These are phyloP conservation scores for Fregata magnificens DNA, from an alignment of 2,113 vertebrate species.

Conservation along the genomic window DNA sequence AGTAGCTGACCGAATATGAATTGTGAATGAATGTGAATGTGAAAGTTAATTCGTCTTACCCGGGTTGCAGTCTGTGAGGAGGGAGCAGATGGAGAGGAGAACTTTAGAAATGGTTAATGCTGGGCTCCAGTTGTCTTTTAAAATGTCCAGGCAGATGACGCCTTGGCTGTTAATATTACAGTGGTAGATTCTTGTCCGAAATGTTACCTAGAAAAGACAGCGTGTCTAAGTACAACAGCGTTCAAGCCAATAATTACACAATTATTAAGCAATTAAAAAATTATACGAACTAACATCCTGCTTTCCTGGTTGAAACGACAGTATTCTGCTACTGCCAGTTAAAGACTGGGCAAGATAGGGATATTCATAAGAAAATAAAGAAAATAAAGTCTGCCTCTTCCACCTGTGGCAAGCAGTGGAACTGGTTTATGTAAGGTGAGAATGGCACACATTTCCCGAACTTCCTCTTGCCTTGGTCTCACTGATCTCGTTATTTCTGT, in stretches of 20 bases:
- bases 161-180: slow-evolving; percentile 98
- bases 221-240: background rate
- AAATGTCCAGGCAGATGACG: slow-evolving; percentile 96
- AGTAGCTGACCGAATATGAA: background rate
- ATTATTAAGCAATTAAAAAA: background rate
- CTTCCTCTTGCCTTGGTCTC: background rate
- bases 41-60: slow-evolving; percentile 74
- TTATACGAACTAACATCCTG: background rate
- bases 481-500: background rate
- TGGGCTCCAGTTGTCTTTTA: slow-evolving; percentile 98
- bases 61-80: slow-evolving; percentile 96
- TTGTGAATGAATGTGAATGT: background rate
- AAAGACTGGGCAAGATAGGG: background rate
- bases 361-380: background rate
- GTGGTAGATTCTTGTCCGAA: slow-evolving; percentile 96
- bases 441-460: background rate
- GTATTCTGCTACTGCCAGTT: background rate
- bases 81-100: slow-evolving; percentile 96
- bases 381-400: background rate
- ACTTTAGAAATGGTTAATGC: slow-evolving; percentile 96
- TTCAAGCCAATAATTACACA: background rate
- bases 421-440: background rate
- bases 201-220: slow-evolving; percentile 84
- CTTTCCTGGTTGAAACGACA: background rate
- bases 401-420: background rate